Evolutionary conservation across 2,797 vertebrate species (phyloP).

Genomic region (Meriones psammophilus): DNA sequence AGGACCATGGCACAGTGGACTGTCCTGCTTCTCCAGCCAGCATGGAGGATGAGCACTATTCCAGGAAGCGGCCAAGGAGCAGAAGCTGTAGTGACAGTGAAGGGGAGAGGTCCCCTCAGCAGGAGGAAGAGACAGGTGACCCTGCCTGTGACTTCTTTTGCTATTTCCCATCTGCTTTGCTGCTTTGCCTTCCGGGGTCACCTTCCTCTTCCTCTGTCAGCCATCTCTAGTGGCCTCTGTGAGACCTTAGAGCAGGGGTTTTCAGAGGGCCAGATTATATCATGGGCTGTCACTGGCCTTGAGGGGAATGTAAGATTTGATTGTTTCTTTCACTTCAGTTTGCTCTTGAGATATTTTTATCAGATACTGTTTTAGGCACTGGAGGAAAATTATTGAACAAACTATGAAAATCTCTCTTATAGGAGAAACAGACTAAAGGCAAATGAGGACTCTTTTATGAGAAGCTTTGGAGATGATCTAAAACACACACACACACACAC

Average conservation of each 20-base stretch:
- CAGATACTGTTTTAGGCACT: slow-evolving; percentile 3
- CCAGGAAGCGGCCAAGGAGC: slow-evolving; percentile 88
- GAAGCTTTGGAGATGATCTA: background rate
- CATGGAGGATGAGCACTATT: slow-evolving; percentile 83
- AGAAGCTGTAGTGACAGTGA: slow-evolving; percentile 88
- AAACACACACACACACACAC: background rate
- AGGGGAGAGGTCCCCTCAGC: slow-evolving; percentile 89
- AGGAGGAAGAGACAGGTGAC: slow-evolving; percentile 91
- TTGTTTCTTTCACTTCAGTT: slow-evolving; percentile 30
- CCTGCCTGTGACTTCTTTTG: slow-evolving; percentile 67
- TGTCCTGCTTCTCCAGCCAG: slow-evolving; percentile 84
- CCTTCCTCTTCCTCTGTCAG: background rate
- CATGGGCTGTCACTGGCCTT: background rate
- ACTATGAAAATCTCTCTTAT: slow-evolving; percentile 7
- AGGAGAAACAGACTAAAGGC: background rate
- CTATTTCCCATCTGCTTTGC: slow-evolving; percentile 53
- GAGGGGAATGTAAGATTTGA: background rate
- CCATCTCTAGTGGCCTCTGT: background rate
- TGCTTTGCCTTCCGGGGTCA: slow-evolving; percentile 64
- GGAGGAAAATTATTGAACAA: background rate
- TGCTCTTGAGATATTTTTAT: slow-evolving; percentile 3
- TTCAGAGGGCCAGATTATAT: slow-evolving; percentile 9
- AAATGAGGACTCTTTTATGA: slow-evolving; percentile 1
- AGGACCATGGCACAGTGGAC: slow-evolving; percentile 85
- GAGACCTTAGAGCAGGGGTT: slow-evolving; percentile 47